Conservation (phyloP, 2,113 vertebrate genomes). For the Pituophis catenifer region DNA sequence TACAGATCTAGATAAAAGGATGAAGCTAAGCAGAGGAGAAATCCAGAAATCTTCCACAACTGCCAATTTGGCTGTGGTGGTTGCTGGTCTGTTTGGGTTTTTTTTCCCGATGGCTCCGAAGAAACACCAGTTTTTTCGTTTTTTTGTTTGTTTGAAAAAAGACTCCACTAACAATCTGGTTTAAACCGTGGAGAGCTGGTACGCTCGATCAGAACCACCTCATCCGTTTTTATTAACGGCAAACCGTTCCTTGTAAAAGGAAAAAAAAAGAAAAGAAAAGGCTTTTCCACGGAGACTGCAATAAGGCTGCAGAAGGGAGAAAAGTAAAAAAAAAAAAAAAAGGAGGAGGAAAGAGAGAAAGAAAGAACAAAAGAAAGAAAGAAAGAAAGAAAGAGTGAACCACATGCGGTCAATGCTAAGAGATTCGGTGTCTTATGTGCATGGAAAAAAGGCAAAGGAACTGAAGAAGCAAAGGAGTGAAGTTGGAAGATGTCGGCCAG, state of each 20-base stretch:
- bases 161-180: constrained; percentile 19
- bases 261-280: constrained; percentile 66
- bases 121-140: constrained; percentile 23
- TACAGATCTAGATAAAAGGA: constrained; percentile 25
- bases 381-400: constrained; percentile 35
- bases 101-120: constrained; percentile 50
- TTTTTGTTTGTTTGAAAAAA: neutral
- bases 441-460: constrained; percentile 87
- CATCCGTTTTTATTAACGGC: constrained; percentile 74
- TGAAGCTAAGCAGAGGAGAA: constrained; percentile 47
- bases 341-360: neutral
- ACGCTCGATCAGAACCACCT: constrained; percentile 56
- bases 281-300: constrained; percentile 83
- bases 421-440: constrained; percentile 81
- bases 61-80: constrained; percentile 20
- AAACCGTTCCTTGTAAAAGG: constrained; percentile 45
- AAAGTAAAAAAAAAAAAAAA: neutral
- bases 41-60: constrained; percentile 47
- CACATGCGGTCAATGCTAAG: constrained; percentile 87
- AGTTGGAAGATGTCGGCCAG: constrained; percentile 85
- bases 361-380: too few species aligned
- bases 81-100: constrained; percentile 33
- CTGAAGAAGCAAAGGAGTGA: constrained; percentile 80
- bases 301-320: constrained; percentile 69
- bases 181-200: constrained; percentile 47